Evolutionary conservation across 2,113 vertebrate genomes (phyloP), one percentile per base, ranked within the genome.

Genomic region (Polypterus bichir): DNA sequence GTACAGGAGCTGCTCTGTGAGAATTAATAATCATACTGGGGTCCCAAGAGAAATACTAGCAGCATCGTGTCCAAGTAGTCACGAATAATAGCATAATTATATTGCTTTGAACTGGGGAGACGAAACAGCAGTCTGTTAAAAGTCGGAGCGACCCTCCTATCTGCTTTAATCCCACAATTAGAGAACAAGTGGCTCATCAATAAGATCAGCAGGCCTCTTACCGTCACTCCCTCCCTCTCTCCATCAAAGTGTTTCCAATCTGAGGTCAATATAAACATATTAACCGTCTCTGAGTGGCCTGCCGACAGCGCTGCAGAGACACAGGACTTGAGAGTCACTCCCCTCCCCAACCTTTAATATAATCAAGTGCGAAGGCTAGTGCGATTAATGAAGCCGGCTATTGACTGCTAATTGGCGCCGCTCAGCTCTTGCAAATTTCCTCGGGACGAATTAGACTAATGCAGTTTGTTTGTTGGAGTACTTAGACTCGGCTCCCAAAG

Each of bases 401-500:
- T 92, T 92, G 95, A 94, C 86, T 92, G 91, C 89, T 97, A 97
- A 97, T 98, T 97, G 95, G 95, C 94, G 95, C 94, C 92, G 92
- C 88, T 94, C 90, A 88, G 90, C 90, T 92, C 69, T 82, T 92
- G 91, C 93, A 95, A 94, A 96, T 97, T 96, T 87, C 83, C 83
- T 85, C 83, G 79, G 83, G 83, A 82, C 64, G 81, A 87, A 85
- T 85, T 85, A 85, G 82, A 78, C 82, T 88, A 87, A 87, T 85
- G 82, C 77, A 76, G 83, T 84, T 83, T 84, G 83, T 77, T 77
- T 86, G 82, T 82, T 83, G 82, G 83, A 87, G 82, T 85, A 83
- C 82, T 84, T 81, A 81, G 75, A 84, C 77, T 70, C 73, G 63
- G 71, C 77, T 86, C 82, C 81, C 83, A 56, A 27, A 27, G 61